Evolutionary conservation across 2,888 invertebrate genomes (phyloP).

Genomic region (Drosophila testacea): DNA sequence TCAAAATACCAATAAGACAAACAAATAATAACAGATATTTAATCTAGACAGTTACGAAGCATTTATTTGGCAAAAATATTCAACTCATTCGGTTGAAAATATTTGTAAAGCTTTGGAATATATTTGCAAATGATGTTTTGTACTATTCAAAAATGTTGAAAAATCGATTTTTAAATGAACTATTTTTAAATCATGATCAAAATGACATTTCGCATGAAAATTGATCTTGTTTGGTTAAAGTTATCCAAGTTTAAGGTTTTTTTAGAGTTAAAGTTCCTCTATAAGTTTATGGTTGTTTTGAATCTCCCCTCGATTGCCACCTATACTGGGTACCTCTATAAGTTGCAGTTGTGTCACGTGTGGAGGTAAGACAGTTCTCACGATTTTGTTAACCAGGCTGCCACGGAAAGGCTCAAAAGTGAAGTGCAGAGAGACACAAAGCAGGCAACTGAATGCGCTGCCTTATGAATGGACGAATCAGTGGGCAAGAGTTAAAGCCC

Average conservation of each 20-base stretch:
- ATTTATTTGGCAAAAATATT: too few species aligned
- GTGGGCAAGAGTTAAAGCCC: constrained; percentile 12
- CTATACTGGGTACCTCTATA: background rate
- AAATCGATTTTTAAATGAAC: too few species aligned
- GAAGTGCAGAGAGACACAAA: constrained; percentile 33
- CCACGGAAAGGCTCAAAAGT: constrained; percentile 39
- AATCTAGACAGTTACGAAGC: background rate
- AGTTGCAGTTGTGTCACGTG: constrained; percentile 17
- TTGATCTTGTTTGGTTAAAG: too few species aligned
- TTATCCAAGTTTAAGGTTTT: too few species aligned
- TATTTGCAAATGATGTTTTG: too few species aligned
- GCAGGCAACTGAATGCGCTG: constrained; percentile 36
- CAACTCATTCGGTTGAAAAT: too few species aligned
- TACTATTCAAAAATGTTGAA: too few species aligned
- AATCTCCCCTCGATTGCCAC: constrained; percentile 36
- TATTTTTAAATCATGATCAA: too few species aligned
- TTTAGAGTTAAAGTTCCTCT: too few species aligned
- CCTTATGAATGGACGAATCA: constrained; percentile 58
- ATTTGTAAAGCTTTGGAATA: too few species aligned
- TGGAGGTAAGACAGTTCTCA: constrained; percentile 32
- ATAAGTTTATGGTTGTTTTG: background rate
- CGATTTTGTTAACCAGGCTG: constrained; percentile 20
- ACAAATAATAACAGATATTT: too few species aligned
- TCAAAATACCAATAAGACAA: background rate
- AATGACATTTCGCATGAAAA: too few species aligned